Evolutionary conservation across 2,888 invertebrate genomes (phyloP).

Genomic region (Lobophora halterata): DNA sequence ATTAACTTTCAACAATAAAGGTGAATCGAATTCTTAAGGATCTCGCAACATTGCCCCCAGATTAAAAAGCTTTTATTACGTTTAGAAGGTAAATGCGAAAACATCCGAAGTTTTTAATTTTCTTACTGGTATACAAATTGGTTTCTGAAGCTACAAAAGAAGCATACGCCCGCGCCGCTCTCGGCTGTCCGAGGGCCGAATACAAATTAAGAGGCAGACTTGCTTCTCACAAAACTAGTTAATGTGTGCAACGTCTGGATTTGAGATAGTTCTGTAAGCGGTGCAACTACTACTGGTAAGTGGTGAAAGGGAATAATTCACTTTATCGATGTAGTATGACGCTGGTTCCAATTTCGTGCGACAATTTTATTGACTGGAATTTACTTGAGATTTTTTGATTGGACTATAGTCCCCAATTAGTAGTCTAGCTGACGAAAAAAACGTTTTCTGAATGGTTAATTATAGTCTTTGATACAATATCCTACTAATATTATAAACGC

Average conservation of each 20-base stretch:
- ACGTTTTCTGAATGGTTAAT: no score
- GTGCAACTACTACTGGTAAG: constrained; percentile 38
- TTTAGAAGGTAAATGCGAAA: constrained; percentile 52
- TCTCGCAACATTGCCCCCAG: constrained; percentile 26
- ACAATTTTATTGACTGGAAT: constrained; percentile 15
- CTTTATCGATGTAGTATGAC: constrained; percentile 32
- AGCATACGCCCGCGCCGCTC: constrained; percentile 60
- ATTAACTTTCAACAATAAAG: constrained; percentile 2
- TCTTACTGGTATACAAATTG: constrained; percentile 73
- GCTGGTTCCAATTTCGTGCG: constrained; percentile 23
- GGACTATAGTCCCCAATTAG: no score
- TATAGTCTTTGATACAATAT: no score
- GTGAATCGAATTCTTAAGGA: constrained; percentile 22
- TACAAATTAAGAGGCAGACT: constrained; percentile 72
- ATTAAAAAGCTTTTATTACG: constrained; percentile 50
- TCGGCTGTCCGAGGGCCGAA: constrained; percentile 60
- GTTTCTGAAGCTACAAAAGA: constrained; percentile 72
- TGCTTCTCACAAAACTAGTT: constrained; percentile 62
- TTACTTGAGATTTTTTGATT: constrained; percentile 11
- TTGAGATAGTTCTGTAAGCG: constrained; percentile 54
- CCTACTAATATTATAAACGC: no score
- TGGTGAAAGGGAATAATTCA: constrained; percentile 41
- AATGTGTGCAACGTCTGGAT: constrained; percentile 65
- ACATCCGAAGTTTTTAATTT: constrained; percentile 68
- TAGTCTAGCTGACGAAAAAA: no score